These are phyloP conservation scores for Montipora capitata DNA, from an alignment of 92 coral and sea anemone genomes.

Conservation along the genomic window DNA sequence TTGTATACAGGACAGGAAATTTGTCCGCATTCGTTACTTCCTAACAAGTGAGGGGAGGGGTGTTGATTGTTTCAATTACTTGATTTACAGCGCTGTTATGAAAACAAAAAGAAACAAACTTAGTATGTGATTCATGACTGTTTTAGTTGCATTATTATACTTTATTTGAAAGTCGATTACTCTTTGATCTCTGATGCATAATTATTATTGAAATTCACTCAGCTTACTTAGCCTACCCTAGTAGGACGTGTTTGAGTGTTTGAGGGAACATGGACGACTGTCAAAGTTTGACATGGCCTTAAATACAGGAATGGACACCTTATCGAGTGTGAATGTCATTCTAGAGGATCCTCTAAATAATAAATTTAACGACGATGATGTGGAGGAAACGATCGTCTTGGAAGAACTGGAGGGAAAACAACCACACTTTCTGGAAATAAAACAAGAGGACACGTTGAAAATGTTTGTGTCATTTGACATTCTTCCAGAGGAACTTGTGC, in stretches of 20 bases:
- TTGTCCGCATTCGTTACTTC: not conserved
- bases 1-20: not conserved
- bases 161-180: too few relatives aligned
- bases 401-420: conserved; percentile 19
- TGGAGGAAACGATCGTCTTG: conserved; percentile 51
- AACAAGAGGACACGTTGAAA: not conserved
- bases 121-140: too few relatives aligned
- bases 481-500: conserved; percentile 87
- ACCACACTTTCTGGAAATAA: not conserved
- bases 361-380: conserved; percentile 28
- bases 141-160: too few relatives aligned
- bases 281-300: not conserved
- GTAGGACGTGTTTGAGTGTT: not conserved
- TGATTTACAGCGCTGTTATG: too few relatives aligned
- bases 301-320: not conserved
- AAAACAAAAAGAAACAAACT: not conserved
- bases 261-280: conserved; percentile 3
- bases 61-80: not conserved
- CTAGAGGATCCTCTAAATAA: not conserved
- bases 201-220: too few relatives aligned
- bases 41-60: not conserved
- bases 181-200: not conserved
- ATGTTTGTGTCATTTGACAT: conserved; percentile 43
- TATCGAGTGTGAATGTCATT: too few relatives aligned
- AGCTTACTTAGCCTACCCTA: not conserved